These are phyloP conservation scores for Plutella xylostella DNA, from an alignment of 2,888 invertebrate species.

Conservation along the genomic window DNA sequence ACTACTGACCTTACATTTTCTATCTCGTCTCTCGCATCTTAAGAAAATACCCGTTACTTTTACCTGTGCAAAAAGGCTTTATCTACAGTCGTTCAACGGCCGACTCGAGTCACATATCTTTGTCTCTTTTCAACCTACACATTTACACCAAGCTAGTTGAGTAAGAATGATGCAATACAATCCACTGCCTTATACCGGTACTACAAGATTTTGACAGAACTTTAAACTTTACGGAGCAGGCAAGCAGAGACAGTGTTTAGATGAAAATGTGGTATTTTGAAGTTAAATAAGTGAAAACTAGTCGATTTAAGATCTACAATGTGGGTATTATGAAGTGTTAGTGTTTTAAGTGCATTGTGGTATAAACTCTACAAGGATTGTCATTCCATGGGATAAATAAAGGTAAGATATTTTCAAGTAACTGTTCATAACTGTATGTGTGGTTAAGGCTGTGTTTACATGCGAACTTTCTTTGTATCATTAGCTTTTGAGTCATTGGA, in stretches of 20 bases:
- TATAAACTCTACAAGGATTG: not conserved
- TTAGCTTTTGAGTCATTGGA: slow-evolving; percentile 39
- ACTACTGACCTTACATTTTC: slow-evolving; percentile 31
- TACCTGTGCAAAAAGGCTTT: slow-evolving; percentile 66
- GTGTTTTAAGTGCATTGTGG: slow-evolving; percentile 6
- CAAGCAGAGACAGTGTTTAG: no score
- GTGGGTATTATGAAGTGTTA: not conserved
- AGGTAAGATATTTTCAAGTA: slow-evolving; percentile 15
- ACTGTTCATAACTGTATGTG: slow-evolving; percentile 13
- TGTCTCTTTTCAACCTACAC: slow-evolving; percentile 27
- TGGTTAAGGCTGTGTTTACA: slow-evolving; percentile 28
- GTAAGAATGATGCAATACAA: slow-evolving; percentile 29
- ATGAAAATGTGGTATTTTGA: not conserved
- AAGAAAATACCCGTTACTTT: slow-evolving; percentile 69
- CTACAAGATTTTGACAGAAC: slow-evolving; percentile 66
- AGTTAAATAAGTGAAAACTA: not conserved
- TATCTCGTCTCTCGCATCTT: slow-evolving; percentile 59
- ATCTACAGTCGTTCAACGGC: slow-evolving; percentile 39
- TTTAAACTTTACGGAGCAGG: slow-evolving; percentile 35
- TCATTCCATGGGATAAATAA: not conserved
- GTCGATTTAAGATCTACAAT: no score
- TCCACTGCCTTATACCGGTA: slow-evolving; percentile 51
- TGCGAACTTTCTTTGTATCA: slow-evolving; percentile 38
- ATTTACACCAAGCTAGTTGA: slow-evolving; percentile 15
- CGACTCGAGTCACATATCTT: slow-evolving; percentile 12